Conservation (phyloP, 2,113 vertebrate species). For the Nothocercus nigrocapillus region DNA sequence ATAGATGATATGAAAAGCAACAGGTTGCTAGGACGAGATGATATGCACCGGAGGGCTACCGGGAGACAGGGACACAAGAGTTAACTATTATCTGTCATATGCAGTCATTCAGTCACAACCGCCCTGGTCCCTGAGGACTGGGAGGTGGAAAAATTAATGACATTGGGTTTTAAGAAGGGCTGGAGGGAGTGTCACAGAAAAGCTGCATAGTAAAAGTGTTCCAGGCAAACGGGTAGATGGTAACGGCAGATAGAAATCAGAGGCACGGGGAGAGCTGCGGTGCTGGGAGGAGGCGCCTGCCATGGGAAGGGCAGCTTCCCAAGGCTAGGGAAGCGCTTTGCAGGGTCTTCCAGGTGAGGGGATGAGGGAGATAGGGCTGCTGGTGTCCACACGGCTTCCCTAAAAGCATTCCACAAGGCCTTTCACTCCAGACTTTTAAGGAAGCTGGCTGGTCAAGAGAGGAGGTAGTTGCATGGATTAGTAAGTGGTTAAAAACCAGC, state of each 20-base stretch:
- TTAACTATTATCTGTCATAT: background rate
- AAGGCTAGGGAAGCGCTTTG: rapidly evolving
- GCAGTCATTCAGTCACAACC: background rate
- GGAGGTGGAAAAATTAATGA: background rate
- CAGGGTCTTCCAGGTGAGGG: background rate
- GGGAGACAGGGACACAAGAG: background rate
- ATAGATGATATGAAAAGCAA: background rate
- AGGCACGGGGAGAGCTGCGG: background rate
- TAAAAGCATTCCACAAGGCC: background rate
- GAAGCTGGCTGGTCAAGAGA: background rate
- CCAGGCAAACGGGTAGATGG: rapidly evolving
- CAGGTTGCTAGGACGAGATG: background rate
- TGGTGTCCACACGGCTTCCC: background rate
- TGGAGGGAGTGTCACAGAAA: slow-evolving; percentile 21
- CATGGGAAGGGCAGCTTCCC: rapidly evolving
- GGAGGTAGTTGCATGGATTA: background rate
- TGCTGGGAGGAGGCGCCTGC: background rate
- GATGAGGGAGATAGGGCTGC: background rate
- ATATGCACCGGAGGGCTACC: background rate
- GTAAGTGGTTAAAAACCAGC: slow-evolving; percentile 37
- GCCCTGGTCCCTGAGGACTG: background rate
- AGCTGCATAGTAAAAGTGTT: background rate
- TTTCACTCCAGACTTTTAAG: background rate
- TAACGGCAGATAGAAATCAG: background rate
- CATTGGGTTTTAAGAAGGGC: background rate